phyloP scores from a whole-genome alignment of 2,797 vertebrate species.

The Erethizon dorsatum region DNA sequence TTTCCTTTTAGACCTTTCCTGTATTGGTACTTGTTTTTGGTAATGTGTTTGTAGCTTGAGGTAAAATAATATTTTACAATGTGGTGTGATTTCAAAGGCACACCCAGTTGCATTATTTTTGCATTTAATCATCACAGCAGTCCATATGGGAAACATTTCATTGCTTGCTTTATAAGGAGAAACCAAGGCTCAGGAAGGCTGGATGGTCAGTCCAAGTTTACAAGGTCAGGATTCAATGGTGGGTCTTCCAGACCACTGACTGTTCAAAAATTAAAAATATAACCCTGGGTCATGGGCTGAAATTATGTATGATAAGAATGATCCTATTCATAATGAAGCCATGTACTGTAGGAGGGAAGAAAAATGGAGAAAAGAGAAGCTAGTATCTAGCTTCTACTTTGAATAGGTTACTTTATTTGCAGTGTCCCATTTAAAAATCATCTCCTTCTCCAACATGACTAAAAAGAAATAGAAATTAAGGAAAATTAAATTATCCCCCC shows the following conservation, averaged over 20 bases:
- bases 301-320: not conserved
- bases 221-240: not conserved
- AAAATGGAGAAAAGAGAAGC: not conserved
- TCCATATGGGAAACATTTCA: not conserved
- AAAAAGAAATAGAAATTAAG: conserved; percentile 14
- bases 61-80: not conserved
- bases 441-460: not conserved
- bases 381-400: not conserved
- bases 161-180: not conserved
- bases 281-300: not conserved
- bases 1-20: not conserved
- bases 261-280: conserved; percentile 24
- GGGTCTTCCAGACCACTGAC: not conserved
- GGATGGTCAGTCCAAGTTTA: not conserved
- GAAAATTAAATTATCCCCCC: not conserved
- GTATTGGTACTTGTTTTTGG: not conserved
- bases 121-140: not conserved
- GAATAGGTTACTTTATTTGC: not conserved
- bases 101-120: not conserved
- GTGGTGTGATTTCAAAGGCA: not conserved
- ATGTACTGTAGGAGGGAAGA: not conserved
- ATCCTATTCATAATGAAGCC: not conserved
- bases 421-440: not conserved
- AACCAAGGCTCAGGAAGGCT: not conserved
- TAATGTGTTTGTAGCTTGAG: not conserved